Percentiles rank a stretch among this genome's conserved stretches.
phyloP scores from a whole-genome alignment of 2,797 vertebrate species.

The Pangasius sanitwongsei region DNA sequence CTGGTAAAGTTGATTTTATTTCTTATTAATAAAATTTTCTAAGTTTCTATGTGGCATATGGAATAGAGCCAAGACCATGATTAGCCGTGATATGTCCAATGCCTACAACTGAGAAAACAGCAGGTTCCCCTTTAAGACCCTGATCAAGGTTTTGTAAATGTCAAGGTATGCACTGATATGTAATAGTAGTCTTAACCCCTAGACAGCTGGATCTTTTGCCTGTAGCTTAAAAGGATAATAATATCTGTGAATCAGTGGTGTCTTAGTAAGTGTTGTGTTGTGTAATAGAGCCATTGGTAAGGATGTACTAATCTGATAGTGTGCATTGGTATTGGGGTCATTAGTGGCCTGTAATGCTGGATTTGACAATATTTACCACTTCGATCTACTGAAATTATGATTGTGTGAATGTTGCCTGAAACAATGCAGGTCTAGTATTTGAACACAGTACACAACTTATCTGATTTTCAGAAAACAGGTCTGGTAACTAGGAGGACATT shows the following conservation, averaged over 20 bases:
- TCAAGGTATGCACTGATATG: conserved; percentile 68
- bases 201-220: conserved; percentile 47
- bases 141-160: conserved; percentile 69
- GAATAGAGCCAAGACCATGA: conserved; percentile 56
- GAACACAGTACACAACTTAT: neutral
- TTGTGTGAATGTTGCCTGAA: neutral
- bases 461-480: neutral
- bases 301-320: neutral
- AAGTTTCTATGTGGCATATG: neutral
- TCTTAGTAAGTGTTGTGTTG: conserved; percentile 37
- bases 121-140: conserved; percentile 55
- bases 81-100: conserved; percentile 67
- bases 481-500: neutral
- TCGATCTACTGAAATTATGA: neutral
- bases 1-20: neutral
- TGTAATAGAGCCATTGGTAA: neutral
- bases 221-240: conserved; percentile 72
- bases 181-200: conserved; percentile 64
- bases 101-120: conserved; percentile 71
- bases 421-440: neutral
- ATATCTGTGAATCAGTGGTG: conserved; percentile 68
- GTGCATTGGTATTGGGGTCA: neutral
- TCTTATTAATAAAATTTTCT: neutral
- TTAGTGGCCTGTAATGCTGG: neutral
- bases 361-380: neutral